These are phyloP conservation scores for Chelonus formosanus DNA, from an alignment of 2,888 invertebrate genomes.

Conservation along the genomic window DNA sequence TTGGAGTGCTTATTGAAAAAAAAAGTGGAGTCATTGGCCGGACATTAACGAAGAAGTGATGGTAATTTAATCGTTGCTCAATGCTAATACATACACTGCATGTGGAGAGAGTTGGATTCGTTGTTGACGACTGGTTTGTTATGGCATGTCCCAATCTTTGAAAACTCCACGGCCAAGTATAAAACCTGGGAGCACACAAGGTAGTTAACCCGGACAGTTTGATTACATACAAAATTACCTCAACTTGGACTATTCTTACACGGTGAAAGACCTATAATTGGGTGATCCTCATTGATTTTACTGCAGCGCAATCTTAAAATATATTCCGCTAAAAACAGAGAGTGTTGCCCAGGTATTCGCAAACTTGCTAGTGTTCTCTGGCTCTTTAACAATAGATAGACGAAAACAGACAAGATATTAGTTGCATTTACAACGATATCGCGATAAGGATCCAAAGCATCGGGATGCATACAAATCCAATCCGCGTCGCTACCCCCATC, in stretches of 20 bases:
- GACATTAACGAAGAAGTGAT: too few species aligned
- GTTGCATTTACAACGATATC: slow-evolving; percentile 5
- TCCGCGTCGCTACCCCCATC: slow-evolving; percentile 34
- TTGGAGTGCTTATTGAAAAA: too few species aligned
- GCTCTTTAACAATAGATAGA: not conserved
- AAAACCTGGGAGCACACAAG: not conserved
- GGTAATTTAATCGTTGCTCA: too few species aligned
- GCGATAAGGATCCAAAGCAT: slow-evolving; percentile 26
- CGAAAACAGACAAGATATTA: not conserved
- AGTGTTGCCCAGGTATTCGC: not conserved
- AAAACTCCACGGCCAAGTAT: not conserved
- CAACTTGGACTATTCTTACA: slow-evolving; percentile 1
- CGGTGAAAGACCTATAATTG: slow-evolving; percentile 12
- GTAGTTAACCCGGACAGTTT: not conserved
- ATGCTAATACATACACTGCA: too few species aligned
- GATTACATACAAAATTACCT: slow-evolving; percentile 2
- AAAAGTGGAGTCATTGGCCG: too few species aligned
- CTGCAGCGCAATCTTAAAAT: slow-evolving; percentile 6
- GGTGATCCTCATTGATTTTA: slow-evolving; percentile 2
- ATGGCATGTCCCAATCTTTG: too few species aligned
- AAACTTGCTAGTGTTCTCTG: not conserved
- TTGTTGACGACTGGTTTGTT: too few species aligned
- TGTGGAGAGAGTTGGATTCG: too few species aligned
- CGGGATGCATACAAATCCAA: slow-evolving; percentile 24
- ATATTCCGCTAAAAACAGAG: slow-evolving; percentile 11